phyloP scores from a whole-genome alignment of 2,888 invertebrate species.

The Heliconius erato region DNA sequence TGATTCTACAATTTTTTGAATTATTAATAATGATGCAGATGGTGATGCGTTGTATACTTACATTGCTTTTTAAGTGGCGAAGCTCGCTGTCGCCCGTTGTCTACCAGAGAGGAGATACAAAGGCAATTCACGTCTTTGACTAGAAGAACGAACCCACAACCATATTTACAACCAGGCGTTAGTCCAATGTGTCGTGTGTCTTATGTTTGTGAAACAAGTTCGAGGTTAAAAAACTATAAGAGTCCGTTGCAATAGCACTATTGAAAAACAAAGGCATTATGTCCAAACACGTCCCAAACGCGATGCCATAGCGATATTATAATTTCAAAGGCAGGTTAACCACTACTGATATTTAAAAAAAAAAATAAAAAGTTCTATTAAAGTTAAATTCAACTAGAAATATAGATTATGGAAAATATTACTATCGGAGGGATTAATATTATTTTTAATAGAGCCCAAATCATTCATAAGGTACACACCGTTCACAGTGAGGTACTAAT shows the following conservation, averaged over 20 bases:
- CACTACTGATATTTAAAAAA: no score
- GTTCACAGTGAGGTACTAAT: no score
- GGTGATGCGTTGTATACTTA: no score
- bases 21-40: no score
- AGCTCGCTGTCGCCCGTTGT: neutral
- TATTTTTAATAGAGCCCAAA: no score
- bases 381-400: no score
- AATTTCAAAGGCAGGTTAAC: neutral
- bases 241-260: neutral
- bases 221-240: neutral
- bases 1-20: no score
- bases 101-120: neutral
- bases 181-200: neutral
- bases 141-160: neutral
- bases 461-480: no score
- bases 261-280: neutral
- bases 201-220: neutral
- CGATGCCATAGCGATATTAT: neutral
- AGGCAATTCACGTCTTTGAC: neutral
- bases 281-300: neutral
- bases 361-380: no score
- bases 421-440: no score
- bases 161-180: neutral
- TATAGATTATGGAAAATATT: no score
- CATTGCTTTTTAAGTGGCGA: no score